Percentiles rank a stretch among this genome's conserved stretches.
phyloP scores from a whole-genome alignment of 2,797 vertebrate species.

The Monodelphis domestica region DNA sequence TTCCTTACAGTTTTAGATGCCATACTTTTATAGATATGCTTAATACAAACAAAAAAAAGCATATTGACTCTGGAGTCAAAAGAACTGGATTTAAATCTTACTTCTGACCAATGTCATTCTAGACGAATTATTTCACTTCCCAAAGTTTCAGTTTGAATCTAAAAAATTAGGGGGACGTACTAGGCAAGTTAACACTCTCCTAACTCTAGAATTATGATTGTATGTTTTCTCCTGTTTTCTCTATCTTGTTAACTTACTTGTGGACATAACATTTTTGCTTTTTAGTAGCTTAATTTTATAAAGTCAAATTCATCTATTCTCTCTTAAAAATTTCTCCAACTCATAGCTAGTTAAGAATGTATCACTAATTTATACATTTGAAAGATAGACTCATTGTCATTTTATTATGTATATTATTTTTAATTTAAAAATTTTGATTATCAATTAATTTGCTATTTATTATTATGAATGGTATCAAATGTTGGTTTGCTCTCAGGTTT shows the following conservation, averaged over 20 bases:
- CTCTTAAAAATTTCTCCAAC: not conserved
- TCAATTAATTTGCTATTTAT: not conserved
- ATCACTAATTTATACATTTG: not conserved
- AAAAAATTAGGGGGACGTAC: not conserved
- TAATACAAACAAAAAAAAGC: not conserved
- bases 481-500: not conserved
- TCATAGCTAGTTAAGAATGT: not conserved
- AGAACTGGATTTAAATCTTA: no score
- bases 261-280: not conserved
- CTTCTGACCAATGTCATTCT: no score
- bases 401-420: not conserved
- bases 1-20: not conserved
- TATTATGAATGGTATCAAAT: not conserved
- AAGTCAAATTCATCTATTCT: not conserved
- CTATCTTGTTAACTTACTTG: not conserved
- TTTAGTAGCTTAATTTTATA: not conserved
- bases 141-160: not conserved
- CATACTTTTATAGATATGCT: no score
- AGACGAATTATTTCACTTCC: no score
- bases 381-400: not conserved
- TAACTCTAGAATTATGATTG: no score
- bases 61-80: no score
- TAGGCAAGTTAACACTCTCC: not conserved
- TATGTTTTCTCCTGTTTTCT: not conserved
- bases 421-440: not conserved